Base-by-base conservation (phyloP, 2,113 vertebrate species). In the Talpa occidentalis region DNA sequence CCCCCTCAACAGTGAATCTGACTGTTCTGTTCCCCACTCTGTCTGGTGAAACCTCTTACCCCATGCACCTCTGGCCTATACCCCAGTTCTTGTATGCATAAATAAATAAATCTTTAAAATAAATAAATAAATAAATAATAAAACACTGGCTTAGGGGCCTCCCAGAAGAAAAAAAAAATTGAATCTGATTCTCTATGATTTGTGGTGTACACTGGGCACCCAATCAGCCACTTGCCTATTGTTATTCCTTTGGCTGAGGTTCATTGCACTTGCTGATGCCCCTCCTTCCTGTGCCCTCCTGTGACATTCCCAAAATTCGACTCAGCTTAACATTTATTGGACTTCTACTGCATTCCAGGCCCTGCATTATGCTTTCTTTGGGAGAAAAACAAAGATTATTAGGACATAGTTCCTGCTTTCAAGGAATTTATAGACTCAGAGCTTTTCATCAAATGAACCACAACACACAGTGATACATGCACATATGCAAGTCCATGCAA, bases 401-500 rank as follows among this genome's bases (percentile, higher is more conserved):
- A 90, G 74, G 74, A 81, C 28, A 73, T 59, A 44, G 79, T 37
- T 28, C 15, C 52, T 86, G 56, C 42, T 93, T 89, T 91, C 78
- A 78, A 86, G 62, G 76, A 96, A 88, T 91, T 54, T 82, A 67
- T 26, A 82, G 90, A 40, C n/a, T 86, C 37, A 10, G 35, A 88
- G 52, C 32, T 19, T 86, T 56, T 66, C 85, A 67, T 77, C 79
- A 86, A 97, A 44, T n/a, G 16, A 91, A 56, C 56, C 40, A 37
- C 9, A 11, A 21, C 17, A 32, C 19, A 26, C 60, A 32, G 70
- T 15, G 21, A n/a, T 37, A 32, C 16, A 35, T 28, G 28, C 16
- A 54, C 17, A 72, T 35, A 21, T 2, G 35, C 67, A 78, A 67
- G 79, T 62, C 87, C 66, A 8, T 6, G 5, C 22, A 42, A 64